A percentile compares a stretch with the other conserved stretches of the same genome.
Conservation (phyloP, 2,888 invertebrate genomes). For the Mylabris sibirica region DNA sequence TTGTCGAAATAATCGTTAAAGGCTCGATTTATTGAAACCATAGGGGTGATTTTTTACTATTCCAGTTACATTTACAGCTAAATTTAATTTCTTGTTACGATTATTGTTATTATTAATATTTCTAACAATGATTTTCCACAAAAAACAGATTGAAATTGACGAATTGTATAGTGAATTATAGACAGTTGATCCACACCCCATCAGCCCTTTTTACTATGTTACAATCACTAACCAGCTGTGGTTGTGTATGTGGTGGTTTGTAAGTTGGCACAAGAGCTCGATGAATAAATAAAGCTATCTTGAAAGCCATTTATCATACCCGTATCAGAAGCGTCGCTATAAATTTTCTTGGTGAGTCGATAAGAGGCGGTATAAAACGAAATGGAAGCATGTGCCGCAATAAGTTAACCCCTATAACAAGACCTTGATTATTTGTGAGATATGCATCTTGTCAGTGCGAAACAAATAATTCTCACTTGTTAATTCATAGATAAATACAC, state of each 20-base stretch:
- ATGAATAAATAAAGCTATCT: conserved; percentile 71
- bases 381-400: conserved; percentile 54
- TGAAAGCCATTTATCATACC: conserved; percentile 68
- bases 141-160: neutral
- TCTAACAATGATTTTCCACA: neutral
- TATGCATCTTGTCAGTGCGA: conserved; percentile 33
- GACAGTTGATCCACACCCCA: conserved; percentile 39
- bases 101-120: conserved; percentile 2
- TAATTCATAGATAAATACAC: conserved; percentile 31
- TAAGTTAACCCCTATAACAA: conserved; percentile 55
- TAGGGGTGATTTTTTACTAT: conserved; percentile 8
- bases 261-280: conserved; percentile 58
- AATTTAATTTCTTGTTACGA: neutral
- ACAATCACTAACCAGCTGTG: conserved; percentile 38
- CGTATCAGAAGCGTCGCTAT: conserved; percentile 66
- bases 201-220: conserved; percentile 42
- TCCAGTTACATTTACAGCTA: neutral
- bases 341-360: conserved; percentile 58
- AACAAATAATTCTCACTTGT: conserved; percentile 38
- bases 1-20: conserved; percentile 11
- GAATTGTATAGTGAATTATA: conserved; percentile 26
- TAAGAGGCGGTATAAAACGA: conserved; percentile 56
- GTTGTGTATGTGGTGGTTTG: conserved; percentile 43
- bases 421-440: conserved; percentile 38
- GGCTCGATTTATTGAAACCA: conserved; percentile 3